Percentiles rank a stretch among this genome's conserved stretches.
Conservation (phyloP, 1,140 invertebrate species). For the Linepithema humile region DNA sequence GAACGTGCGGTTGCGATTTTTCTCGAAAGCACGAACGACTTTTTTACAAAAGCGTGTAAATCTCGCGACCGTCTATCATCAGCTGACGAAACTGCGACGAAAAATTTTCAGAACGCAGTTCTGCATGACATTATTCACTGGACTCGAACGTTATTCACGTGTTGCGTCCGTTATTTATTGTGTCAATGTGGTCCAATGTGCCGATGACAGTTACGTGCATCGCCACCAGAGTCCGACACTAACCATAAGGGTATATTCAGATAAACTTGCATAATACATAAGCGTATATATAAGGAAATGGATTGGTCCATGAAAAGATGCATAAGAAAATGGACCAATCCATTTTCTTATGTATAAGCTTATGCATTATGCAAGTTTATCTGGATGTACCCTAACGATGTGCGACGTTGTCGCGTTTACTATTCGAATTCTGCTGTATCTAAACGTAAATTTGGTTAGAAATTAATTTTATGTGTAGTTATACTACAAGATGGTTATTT, state of each 20-base stretch:
- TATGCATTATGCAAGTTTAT: too few species aligned
- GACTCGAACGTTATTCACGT: constrained; percentile 63
- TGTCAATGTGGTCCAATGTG: constrained; percentile 57
- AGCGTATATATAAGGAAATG: too few species aligned
- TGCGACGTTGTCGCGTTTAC: constrained; percentile 48
- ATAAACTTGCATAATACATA: too few species aligned
- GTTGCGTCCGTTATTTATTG: constrained; percentile 68
- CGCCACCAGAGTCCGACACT: constrained; percentile 45
- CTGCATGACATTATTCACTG: constrained; percentile 36
- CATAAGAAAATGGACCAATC: too few species aligned
- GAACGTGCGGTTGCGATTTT: background rate
- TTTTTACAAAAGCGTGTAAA: background rate
- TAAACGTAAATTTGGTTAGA: background rate
- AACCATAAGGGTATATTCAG: too few species aligned
- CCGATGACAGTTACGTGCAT: constrained; percentile 44
- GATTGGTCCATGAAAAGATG: too few species aligned
- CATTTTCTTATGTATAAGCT: too few species aligned
- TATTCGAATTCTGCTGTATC: constrained; percentile 26
- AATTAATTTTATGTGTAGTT: background rate
- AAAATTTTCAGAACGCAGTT: background rate
- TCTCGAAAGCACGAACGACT: background rate
- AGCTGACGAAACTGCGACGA: background rate
- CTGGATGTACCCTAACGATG: constrained; percentile 52
- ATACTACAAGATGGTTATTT: background rate
- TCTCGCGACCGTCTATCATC: background rate